Base-by-base conservation (phyloP, 2,113 vertebrate genomes). In the Rhinoderma darwinii region DNA sequence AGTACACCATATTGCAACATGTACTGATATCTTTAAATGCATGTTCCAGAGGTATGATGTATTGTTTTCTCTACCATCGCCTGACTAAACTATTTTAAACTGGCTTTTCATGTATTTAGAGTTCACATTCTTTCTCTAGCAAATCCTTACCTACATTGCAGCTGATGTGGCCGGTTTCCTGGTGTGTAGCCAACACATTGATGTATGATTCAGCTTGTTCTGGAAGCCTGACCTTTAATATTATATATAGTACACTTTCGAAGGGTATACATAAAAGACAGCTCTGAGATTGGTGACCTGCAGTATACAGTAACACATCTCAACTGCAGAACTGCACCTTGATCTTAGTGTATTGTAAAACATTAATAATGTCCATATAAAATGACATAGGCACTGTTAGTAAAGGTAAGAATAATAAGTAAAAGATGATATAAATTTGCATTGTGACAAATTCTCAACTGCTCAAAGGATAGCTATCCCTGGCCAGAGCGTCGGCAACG, bases 41-140 rank as follows among this genome's bases (percentile, higher is more conserved):
- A 43, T 61, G 12, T 30, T 81, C 35, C 37, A 41, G 54, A 81
- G 35, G 78, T 61, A 41, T 56, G 11, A 22, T 37, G 25, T 25
- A 59, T 56, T n/a, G 35, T 41, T n/a, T n/a, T n/a, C 4, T 25
- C 54, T 70, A 82, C 47, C 30, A 68, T 70, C 59, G 70, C 80
- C 59, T 82, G 59, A 82, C n/a, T 17, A 32, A 47, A 68, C 80
- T 47, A 44, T 82, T 68, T 66, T 22, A 82, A 66, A 82, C n/a
- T 83, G 61, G n/a, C 43, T 47, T 50, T 47, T 83, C 61, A 47
- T 70, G 81, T 72, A 83, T 50, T 83, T 35, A 83, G 63, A 32
- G 43, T 70, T 68, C 43, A 83, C 81, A 83, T 70, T 70, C 81
- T 50, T 70, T 83, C 63, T 83, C 27, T 70, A 68, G 61, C 61